Evolutionary conservation across 2,113 vertebrate species (phyloP).

Genomic region (Xenopus laevis): DNA sequence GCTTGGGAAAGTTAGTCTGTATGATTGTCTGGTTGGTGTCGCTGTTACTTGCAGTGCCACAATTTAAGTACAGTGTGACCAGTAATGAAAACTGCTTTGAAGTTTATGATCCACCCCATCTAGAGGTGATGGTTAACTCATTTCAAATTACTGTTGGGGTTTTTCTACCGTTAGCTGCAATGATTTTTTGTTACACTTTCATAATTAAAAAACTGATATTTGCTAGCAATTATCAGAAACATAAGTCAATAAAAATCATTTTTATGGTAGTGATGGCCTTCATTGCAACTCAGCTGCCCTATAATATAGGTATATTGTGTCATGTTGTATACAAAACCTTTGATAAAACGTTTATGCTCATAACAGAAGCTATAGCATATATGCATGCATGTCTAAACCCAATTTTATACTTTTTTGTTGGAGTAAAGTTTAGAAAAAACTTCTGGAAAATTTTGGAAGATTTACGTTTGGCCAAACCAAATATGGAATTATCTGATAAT

Average conservation of each 20-base stretch:
- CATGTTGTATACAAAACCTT: slow-evolving; percentile 31
- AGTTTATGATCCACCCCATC: neutral
- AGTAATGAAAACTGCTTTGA: slow-evolving; percentile 39
- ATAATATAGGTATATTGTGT: slow-evolving; percentile 52
- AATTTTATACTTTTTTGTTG: slow-evolving; percentile 61
- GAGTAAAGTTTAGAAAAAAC: slow-evolving; percentile 61
- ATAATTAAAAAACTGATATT: slow-evolving; percentile 56
- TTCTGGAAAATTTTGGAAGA: slow-evolving; percentile 57
- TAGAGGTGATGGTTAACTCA: slow-evolving; percentile 42
- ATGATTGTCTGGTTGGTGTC: slow-evolving; percentile 49
- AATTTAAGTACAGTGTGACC: slow-evolving; percentile 48
- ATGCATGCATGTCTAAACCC: slow-evolving; percentile 62
- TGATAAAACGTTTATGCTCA: neutral
- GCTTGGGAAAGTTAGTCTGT: slow-evolving; percentile 46
- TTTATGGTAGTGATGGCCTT: slow-evolving; percentile 54
- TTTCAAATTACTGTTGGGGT: slow-evolving; percentile 57
- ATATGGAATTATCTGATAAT: slow-evolving; percentile 16
- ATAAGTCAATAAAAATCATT: slow-evolving; percentile 60
- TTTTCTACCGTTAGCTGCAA: slow-evolving; percentile 55
- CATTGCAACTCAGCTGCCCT: slow-evolving; percentile 59
- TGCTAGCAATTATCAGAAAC: slow-evolving; percentile 53
- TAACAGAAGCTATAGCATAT: slow-evolving; percentile 60
- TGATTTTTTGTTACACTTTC: slow-evolving; percentile 56
- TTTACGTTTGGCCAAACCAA: slow-evolving; percentile 31
- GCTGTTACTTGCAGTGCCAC: slow-evolving; percentile 50